Evolutionary conservation across 2,888 invertebrate species (phyloP), one percentile per base, ranked within the genome.

Genomic region (Ametastegia equiseti): DNA sequence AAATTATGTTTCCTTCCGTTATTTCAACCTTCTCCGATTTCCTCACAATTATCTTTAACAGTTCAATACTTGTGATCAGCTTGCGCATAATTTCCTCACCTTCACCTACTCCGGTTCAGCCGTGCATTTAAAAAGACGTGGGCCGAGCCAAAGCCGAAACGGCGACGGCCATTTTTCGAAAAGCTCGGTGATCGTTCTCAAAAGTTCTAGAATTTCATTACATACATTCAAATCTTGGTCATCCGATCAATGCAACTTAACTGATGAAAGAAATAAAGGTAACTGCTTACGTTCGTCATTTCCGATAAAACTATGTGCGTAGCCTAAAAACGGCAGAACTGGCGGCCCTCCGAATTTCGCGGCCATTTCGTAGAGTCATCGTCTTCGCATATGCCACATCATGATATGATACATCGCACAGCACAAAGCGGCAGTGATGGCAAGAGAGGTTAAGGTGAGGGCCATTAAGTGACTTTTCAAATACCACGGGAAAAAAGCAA

Each of bases 381-480:
- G 9, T 23, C 54, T 54, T 11, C 23, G 19, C 11, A 23, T 23
- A 0, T 23, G 54, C 54, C 54, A 54, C 23, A 54, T 23, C 54
- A 54, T 19, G 54, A 54, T 54, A 11, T 23, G 9, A n/a, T 5
- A 6, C 11, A 54, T 54, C 1, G 9, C 54, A 2, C 9, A 54
- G 23, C 54, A 19, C 9, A 54, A 9, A 2, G 54, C 54, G 11
- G 9, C 7, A 42, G 2, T 42, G 42, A 42, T 42, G 11, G 11
- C 11, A 42, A 42, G 11, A 42, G 11, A 6, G 1, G 3, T 1
- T 2, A 42, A 1, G 9, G 42, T 42, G 7, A 42, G 2, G 1
- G 42, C 7, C 42, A 42, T 42, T 42, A 9, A 9, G 3, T 7
- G 94, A 7, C 94, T 83, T 50, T 94, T 90, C 90, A 94, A 91